These are phyloP conservation scores for Acanthosepion pharaonis DNA, from an alignment of 2,888 invertebrate species.

Conservation along the genomic window DNA sequence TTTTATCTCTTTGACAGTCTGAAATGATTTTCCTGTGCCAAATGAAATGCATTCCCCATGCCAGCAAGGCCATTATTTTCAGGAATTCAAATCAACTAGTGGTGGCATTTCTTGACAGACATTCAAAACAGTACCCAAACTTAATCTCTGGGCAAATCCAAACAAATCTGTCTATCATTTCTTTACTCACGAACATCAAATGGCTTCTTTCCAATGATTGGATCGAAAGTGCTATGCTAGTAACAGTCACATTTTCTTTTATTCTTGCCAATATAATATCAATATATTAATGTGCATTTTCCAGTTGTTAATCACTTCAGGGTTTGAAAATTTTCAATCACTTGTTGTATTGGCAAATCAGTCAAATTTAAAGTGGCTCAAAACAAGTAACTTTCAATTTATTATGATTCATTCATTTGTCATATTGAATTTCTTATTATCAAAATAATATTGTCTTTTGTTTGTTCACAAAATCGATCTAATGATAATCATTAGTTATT, in stretches of 20 bases:
- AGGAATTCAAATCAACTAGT: constrained; percentile 21
- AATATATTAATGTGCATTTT: neutral
- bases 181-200: constrained; percentile 21
- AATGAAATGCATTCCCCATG: constrained; percentile 1
- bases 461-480: no score
- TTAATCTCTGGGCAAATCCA: constrained; percentile 33
- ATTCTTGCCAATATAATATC: neutral
- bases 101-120: constrained; percentile 8
- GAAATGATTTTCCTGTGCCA: constrained; percentile 9
- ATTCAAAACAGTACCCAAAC: constrained; percentile 21
- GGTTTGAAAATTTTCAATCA: neutral
- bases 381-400: neutral
- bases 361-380: no score
- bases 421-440: neutral
- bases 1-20: constrained; percentile 23
- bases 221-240: neutral
- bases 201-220: constrained; percentile 9
- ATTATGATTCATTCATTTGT: neutral
- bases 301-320: neutral
- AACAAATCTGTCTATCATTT: constrained; percentile 21
- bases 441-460: neutral
- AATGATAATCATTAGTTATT: no score
- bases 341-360: neutral
- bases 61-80: constrained; percentile 33
- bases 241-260: neutral